Percentiles rank a stretch among this genome's conserved stretches.
phyloP scores from a whole-genome alignment of 2,888 invertebrate species.

The Eutolmus rufibarbis region DNA sequence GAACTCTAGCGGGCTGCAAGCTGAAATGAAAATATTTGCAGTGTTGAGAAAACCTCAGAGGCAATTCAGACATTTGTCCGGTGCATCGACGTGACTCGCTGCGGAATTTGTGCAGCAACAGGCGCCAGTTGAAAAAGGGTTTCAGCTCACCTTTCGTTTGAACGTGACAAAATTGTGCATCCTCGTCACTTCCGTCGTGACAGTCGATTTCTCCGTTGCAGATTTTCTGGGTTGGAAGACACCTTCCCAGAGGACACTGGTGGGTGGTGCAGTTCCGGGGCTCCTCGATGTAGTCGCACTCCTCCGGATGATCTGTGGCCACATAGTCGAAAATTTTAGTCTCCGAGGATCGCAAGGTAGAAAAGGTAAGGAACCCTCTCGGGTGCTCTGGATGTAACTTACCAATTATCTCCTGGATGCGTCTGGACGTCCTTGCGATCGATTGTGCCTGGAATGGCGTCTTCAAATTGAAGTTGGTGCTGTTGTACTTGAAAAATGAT shows the following conservation, averaged over 20 bases:
- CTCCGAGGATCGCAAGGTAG: neutral
- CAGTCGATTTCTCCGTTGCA: slow-evolving; percentile 77
- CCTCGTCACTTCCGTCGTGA: slow-evolving; percentile 74
- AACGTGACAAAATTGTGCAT: slow-evolving; percentile 53
- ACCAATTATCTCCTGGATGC: slow-evolving; percentile 57
- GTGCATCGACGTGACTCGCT: neutral
- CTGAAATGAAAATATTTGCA: slow-evolving; percentile 59
- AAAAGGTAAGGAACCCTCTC: neutral
- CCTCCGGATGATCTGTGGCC: slow-evolving; percentile 53
- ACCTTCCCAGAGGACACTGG: slow-evolving; percentile 75
- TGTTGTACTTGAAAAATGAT: slow-evolving; percentile 70
- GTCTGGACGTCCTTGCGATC: slow-evolving; percentile 52
- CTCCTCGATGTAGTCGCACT: slow-evolving; percentile 51
- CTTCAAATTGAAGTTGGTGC: slow-evolving; percentile 58
- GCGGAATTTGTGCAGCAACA: neutral
- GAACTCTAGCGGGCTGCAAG: slow-evolving; percentile 68
- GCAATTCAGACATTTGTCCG: neutral
- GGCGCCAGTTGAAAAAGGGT: neutral
- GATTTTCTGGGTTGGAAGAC: slow-evolving; percentile 67
- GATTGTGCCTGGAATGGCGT: slow-evolving; percentile 50
- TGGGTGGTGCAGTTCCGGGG: slow-evolving; percentile 66
- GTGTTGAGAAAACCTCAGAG: neutral
- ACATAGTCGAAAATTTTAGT: neutral
- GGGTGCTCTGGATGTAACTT: slow-evolving; percentile 42
- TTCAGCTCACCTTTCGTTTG: slow-evolving; percentile 52